Evolutionary conservation across 2,888 invertebrate genomes (phyloP), one percentile per base, ranked within the genome.

Genomic region (Bellardia bayeri): DNA sequence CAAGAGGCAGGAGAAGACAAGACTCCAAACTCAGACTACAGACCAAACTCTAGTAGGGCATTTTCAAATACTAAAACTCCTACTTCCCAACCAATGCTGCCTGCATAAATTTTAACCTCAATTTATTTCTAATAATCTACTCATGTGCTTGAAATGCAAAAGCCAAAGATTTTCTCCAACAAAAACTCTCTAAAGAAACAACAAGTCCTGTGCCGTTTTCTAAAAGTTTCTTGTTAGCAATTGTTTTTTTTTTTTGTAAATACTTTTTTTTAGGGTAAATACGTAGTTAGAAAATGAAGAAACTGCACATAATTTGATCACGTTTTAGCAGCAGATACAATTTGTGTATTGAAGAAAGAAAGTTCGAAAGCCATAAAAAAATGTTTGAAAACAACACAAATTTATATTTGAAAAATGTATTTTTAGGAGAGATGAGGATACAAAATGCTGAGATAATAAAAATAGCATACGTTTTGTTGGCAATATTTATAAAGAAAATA

Each of bases 291-390:
- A 51, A 23, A 7, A 42, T 14, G 2, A 42, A 71, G 49, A 64
- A 58, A 49, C 23, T 71, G 49, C 40, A 75, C 40, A 54, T 80
- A 86, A 86, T 83, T 86, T 80, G 75, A 80, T 75, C 86, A 86
- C 86, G 86, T 83, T 80, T 76, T 23, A 66, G 54, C 80, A 76
- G 71, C 23, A 83, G 58, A 80, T 71, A 82, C 68, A 83, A 82
- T 80, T 82, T 82, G 82, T 82, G 82, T 68, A 74, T 42, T 40
- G 16, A 71, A 3, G n/a, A 40, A 11, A 42, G 37, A 16, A 49
- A 37, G 23, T 23, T 23, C 0, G 23, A 23, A 23, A 23, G 23
- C 23, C 23, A 23, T 23, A 23, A 23, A 23, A 23, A 23, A 23
- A 23, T 23, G 23, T 23, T 23, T 37, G 61, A 45, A 58, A 3